phyloP scores from a whole-genome alignment of 2,113 vertebrate genomes.

The Gobio gobio region DNA sequence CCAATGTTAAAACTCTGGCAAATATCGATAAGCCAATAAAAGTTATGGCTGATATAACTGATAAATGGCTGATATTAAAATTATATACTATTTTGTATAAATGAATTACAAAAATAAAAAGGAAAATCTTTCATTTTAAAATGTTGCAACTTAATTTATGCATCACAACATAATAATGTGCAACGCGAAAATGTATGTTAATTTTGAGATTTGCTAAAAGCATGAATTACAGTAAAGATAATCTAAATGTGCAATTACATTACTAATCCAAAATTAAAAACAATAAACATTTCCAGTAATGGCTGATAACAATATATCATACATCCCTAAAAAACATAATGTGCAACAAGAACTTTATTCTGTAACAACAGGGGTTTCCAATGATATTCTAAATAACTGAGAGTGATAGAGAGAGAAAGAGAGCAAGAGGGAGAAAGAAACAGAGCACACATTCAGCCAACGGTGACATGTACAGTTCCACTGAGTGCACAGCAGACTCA shows the following conservation, averaged over 20 bases:
- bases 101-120: not conserved
- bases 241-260: not conserved
- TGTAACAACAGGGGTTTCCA: not conserved
- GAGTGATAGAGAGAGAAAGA: constrained; percentile 15
- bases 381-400: not conserved
- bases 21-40: not conserved
- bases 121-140: not conserved
- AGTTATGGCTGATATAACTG: not conserved
- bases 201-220: not conserved
- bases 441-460: not conserved
- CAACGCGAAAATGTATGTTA: not conserved
- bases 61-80: not conserved
- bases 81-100: not conserved
- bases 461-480: constrained; percentile 10
- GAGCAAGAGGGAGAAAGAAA: constrained; percentile 9
- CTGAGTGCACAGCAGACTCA: not conserved
- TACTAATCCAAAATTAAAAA: not conserved
- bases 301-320: not conserved
- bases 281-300: not conserved
- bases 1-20: not conserved
- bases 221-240: not conserved
- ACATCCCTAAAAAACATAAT: not conserved
- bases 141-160: not conserved
- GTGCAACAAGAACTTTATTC: not conserved
- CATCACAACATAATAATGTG: not conserved